Evolutionary conservation across 1,140 invertebrate genomes (phyloP), one percentile per base, ranked within the genome.

Genomic region (Cyrtorhinus lividipennis): DNA sequence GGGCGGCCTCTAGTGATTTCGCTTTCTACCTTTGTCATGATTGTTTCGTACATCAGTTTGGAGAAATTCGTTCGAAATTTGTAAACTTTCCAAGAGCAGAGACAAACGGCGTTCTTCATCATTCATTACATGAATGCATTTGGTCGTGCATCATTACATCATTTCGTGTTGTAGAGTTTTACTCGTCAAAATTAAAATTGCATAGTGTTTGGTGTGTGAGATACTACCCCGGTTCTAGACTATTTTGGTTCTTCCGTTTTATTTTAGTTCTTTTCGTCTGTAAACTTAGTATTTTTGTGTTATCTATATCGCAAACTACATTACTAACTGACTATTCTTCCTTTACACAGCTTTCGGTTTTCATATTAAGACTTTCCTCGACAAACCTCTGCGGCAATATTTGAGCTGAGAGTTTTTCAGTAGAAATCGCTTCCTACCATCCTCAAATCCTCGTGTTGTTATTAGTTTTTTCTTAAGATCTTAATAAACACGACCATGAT

Each of bases 141-240:
- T 15, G 15, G 20, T 26, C 23, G 15, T 62, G 23, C 46, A 53
- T 62, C 48, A 18, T 62, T 62, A 53, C 56, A 24, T 53, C 56
- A 30, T 58, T 63, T 59, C 57, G 22, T 58, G 56, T 63, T 44
- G 56, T 59, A 59, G 56, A 26, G 20, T 18, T 57, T 24, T 22
- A 44, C 23, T 58, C 18, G 23, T 53, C 56, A 25, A 62, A 61
- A 24, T 59, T 59, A 58, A 57, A 45, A 24, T 63, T 58, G 27
- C 44, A 63, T 63, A 63, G 62, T 59, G 44, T 58, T 63, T 63
- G 56, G 24, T 63, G 56, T 63, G 27, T 63, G 62, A 63, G 23
- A 53, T 62, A 24, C 20, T 59, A 12, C 56, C 62, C 56, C 56
- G 10, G 25, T 44, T 59, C 22, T 53, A 24, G 25, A 53, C 23